Conservation (phyloP, 2,113 vertebrate species). For the Rhadina sibilatrix region DNA sequence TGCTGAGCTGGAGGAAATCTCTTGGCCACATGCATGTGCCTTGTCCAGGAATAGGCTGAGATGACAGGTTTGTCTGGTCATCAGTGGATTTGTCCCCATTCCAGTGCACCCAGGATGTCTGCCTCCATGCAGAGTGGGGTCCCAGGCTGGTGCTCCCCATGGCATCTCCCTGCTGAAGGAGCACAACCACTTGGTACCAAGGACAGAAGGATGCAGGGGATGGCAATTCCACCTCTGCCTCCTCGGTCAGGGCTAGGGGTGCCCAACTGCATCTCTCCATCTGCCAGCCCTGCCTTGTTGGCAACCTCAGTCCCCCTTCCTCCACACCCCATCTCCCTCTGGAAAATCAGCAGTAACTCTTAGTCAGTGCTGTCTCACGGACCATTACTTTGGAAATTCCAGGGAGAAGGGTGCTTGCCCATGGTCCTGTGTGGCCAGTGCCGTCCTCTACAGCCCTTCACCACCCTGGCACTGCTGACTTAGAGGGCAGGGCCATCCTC, state of each 20-base stretch:
- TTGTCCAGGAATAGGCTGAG: background rate
- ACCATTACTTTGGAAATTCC: background rate
- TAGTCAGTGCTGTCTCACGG: background rate
- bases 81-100: background rate
- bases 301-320: background rate
- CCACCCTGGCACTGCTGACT: background rate
- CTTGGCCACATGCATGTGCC: background rate
- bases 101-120: background rate
- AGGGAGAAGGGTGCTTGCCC: background rate
- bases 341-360: background rate
- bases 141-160: rapidly evolving
- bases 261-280: background rate
- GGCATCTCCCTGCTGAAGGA: background rate
- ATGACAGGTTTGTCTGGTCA: background rate
- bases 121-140: background rate
- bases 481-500: background rate
- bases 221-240: background rate
- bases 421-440: rapidly evolving
- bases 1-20: background rate
- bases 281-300: background rate
- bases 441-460: background rate
- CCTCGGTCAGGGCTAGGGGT: rapidly evolving
- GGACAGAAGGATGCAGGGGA: background rate
- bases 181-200: background rate
- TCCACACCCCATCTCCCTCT: background rate